Percentiles rank a stretch among this genome's conserved stretches.
Evolutionary conservation across 2,113 vertebrate species (phyloP).

Genomic region (Rutilus rutilus): DNA sequence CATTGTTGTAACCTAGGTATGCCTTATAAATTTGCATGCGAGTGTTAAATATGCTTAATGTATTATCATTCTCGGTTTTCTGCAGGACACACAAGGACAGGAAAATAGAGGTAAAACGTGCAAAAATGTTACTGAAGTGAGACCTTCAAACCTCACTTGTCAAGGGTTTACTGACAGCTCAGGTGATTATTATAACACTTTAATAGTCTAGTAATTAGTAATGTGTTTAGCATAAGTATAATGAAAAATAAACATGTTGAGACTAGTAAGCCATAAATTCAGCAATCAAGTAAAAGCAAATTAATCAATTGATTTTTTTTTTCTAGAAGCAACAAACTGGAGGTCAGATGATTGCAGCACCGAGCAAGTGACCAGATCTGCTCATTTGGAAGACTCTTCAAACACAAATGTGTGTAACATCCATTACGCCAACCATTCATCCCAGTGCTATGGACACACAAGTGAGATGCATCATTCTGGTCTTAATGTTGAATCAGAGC

Average conservation of each 20-base stretch:
- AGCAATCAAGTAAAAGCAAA: slow-evolving; percentile 17
- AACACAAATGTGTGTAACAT: slow-evolving; percentile 20
- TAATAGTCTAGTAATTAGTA: slow-evolving; percentile 26
- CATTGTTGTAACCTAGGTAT: slow-evolving; percentile 7
- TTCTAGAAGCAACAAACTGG: slow-evolving; percentile 17
- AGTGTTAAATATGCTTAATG: slow-evolving; percentile 9
- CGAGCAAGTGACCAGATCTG: slow-evolving; percentile 14
- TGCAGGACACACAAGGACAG: slow-evolving; percentile 17
- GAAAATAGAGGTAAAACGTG: slow-evolving; percentile 20
- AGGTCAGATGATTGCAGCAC: slow-evolving; percentile 16
- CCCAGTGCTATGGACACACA: slow-evolving; percentile 16
- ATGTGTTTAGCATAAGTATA: slow-evolving; percentile 20
- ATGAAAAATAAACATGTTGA: slow-evolving; percentile 19
- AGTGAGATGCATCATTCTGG: slow-evolving; percentile 14
- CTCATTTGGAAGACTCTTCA: slow-evolving; percentile 18
- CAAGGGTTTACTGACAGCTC: slow-evolving; percentile 18
- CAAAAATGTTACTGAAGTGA: slow-evolving; percentile 22
- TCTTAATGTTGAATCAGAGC: slow-evolving; percentile 22
- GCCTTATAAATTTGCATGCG: not conserved
- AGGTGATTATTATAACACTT: slow-evolving; percentile 24
- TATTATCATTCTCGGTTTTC: slow-evolving; percentile 16
- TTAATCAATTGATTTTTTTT: slow-evolving; percentile 6
- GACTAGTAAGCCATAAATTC: slow-evolving; percentile 20
- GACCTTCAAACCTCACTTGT: slow-evolving; percentile 20
- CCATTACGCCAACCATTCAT: slow-evolving; percentile 3